A percentile compares a stretch with the other conserved stretches of the same genome.
phyloP scores from a whole-genome alignment of 2,888 invertebrate genomes.

The Epinotia nisella region DNA sequence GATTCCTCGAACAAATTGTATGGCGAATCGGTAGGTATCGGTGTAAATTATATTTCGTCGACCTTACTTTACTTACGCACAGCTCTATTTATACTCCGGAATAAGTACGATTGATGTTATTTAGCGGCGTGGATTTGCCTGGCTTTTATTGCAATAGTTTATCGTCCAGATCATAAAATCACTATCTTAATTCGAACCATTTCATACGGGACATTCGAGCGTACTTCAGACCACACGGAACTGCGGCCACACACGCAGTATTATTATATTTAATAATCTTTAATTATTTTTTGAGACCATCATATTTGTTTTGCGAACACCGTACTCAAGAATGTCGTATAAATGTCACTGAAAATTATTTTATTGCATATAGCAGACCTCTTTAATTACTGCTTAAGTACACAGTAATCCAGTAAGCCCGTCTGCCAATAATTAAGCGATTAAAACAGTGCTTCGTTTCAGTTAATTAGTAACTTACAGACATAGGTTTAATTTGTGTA shows the following conservation, averaged over 20 bases:
- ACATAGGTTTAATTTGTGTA: too few species aligned
- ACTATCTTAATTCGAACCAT: constrained; percentile 19
- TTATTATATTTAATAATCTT: constrained; percentile 9
- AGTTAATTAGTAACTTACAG: neutral
- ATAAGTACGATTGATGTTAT: neutral
- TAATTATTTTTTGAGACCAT: constrained; percentile 32
- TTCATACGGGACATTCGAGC: constrained; percentile 5
- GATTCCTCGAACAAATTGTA: too few species aligned
- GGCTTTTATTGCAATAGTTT: constrained; percentile 8
- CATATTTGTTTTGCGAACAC: constrained; percentile 12
- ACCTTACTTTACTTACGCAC: neutral
- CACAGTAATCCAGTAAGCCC: constrained; percentile 18
- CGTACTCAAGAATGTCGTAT: constrained; percentile 11
- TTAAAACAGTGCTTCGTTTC: constrained; percentile 6
- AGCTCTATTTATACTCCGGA: neutral
- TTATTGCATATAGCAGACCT: constrained; percentile 5
- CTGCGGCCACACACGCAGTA: constrained; percentile 33
- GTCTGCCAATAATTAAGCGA: constrained; percentile 1
- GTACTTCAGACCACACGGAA: constrained; percentile 9
- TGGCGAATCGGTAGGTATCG: too few species aligned
- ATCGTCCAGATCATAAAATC: constrained; percentile 11
- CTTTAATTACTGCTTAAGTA: constrained; percentile 30
- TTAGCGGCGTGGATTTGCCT: neutral
- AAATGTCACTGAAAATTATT: constrained; percentile 28
- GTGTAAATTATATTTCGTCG: neutral